phyloP scores from a whole-genome alignment of 2,113 vertebrate species.

The Romanogobio albipinnatus region DNA sequence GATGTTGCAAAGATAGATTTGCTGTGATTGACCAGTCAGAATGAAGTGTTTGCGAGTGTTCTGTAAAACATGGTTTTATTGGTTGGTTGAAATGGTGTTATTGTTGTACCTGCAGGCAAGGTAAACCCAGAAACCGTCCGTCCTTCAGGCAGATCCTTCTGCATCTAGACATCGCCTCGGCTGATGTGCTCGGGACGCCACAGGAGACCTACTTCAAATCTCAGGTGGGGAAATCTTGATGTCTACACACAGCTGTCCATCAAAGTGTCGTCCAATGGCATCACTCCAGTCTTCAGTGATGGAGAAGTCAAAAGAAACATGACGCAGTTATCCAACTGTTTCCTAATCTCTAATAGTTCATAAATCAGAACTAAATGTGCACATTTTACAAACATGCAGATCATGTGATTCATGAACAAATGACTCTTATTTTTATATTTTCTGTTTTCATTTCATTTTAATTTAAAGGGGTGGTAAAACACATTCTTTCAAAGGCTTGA shows the following conservation, averaged over 20 bases:
- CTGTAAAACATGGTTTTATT: not conserved
- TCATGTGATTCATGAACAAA: not conserved
- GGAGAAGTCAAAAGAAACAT: not conserved
- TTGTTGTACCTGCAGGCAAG: constrained; percentile 80
- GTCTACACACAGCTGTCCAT: not conserved
- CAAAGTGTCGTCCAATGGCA: not conserved
- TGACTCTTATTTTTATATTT: not conserved
- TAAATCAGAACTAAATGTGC: not conserved
- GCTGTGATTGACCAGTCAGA: not conserved
- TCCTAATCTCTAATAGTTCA: not conserved
- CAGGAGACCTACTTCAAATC: constrained; percentile 99
- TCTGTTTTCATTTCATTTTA: too few species aligned
- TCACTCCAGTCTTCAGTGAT: not conserved
- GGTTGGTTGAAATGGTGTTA: not conserved
- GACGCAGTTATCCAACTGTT: not conserved
- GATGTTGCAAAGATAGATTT: not conserved
- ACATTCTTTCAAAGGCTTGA: too few species aligned
- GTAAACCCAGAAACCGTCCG: constrained; percentile 94
- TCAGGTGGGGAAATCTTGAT: constrained; percentile 78
- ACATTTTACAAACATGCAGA: too few species aligned
- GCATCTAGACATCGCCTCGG: constrained; percentile 94
- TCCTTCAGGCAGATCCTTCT: constrained; percentile 97
- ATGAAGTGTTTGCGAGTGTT: not conserved
- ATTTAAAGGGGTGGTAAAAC: too few species aligned
- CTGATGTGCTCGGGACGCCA: constrained; percentile 91